Conservation (phyloP, 2,113 vertebrate species). For the Narcine bancroftii region DNA sequence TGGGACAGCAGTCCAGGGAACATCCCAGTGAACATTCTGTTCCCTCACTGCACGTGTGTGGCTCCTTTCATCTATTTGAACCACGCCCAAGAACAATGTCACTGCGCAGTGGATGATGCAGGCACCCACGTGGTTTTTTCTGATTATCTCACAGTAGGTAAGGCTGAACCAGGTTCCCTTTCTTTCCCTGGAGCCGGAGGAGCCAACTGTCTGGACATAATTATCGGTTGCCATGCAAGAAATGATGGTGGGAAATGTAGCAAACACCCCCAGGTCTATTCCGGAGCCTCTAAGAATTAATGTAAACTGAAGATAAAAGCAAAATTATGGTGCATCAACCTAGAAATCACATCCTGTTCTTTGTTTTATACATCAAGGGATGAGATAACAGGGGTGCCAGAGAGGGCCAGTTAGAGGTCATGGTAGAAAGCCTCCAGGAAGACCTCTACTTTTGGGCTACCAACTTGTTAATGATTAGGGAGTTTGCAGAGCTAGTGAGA, state of each 20-base stretch:
- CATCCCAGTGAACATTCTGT: neutral
- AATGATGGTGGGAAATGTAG: neutral
- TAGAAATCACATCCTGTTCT: too few relatives aligned
- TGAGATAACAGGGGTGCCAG: too few relatives aligned
- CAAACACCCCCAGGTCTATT: neutral
- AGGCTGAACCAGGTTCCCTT: neutral
- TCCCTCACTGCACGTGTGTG: neutral
- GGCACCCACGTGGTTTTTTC: too few relatives aligned
- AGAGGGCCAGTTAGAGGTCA: too few relatives aligned
- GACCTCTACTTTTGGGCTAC: too few relatives aligned
- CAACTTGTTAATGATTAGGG: too few relatives aligned
- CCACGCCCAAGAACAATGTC: neutral
- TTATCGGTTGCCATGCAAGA: neutral
- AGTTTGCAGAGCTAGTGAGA: too few relatives aligned
- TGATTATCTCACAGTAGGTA: neutral
- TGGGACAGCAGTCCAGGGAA: too few relatives aligned
- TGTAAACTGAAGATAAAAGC: too few relatives aligned
- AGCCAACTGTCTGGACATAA: neutral
- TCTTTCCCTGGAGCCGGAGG: too few relatives aligned
- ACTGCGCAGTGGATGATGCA: neutral
- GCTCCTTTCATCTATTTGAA: neutral
- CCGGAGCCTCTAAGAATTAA: neutral
- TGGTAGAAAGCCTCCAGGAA: neutral
- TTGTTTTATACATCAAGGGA: too few relatives aligned
- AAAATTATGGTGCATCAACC: too few relatives aligned